Evolutionary conservation across 2,113 vertebrate genomes (phyloP).

Genomic region (Pica pica): DNA sequence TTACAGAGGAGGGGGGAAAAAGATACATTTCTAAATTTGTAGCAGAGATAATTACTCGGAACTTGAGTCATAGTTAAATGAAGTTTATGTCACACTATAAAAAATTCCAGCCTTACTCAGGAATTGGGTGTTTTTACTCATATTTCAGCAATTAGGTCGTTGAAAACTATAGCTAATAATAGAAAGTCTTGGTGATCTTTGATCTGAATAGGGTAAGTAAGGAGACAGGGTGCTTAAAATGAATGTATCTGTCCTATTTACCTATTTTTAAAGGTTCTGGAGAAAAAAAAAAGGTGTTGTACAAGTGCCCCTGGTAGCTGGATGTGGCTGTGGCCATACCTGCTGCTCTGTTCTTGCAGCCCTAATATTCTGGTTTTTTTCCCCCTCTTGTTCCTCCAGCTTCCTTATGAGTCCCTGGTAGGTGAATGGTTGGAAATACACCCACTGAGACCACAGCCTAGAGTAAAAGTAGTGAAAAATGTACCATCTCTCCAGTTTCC

Average conservation of each 20-base stretch:
- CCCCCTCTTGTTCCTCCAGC: rapidly evolving
- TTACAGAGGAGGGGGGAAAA: background rate
- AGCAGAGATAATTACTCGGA: background rate
- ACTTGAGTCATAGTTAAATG: background rate
- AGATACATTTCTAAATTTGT: background rate
- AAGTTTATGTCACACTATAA: background rate
- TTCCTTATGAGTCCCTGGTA: background rate
- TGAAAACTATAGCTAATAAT: background rate
- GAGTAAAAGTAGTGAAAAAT: background rate
- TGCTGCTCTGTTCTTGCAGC: background rate
- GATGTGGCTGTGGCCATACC: rapidly evolving
- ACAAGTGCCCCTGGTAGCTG: background rate
- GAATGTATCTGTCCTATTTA: background rate
- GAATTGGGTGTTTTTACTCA: background rate
- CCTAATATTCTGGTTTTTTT: background rate
- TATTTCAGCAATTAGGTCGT: background rate
- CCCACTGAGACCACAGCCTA: background rate
- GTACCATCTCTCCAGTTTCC: background rate
- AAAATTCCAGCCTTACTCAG: background rate
- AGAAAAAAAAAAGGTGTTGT: background rate
- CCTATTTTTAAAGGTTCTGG: background rate
- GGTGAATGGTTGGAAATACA: background rate
- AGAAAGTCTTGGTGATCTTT: background rate
- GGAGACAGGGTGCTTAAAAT: background rate
- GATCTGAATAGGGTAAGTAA: background rate